Conservation (phyloP, 2,113 vertebrate genomes). For the Thymallus thymallus region DNA sequence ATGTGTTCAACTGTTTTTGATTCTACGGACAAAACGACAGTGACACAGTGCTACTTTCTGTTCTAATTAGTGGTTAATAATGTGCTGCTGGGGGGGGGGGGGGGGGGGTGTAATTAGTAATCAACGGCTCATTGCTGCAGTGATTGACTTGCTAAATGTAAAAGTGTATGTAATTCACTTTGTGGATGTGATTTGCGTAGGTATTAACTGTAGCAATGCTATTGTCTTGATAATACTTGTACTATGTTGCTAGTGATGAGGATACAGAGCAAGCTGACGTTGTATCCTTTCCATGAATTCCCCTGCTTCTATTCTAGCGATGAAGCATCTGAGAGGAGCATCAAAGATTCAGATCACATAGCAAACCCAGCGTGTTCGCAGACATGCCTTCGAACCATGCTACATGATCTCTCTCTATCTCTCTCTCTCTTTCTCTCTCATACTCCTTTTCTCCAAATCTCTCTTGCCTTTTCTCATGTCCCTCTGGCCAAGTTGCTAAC, state of each 20-base stretch:
- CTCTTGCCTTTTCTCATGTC: neutral
- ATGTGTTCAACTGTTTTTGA: too few species aligned
- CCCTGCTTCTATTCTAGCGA: neutral
- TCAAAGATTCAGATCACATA: conserved; percentile 25
- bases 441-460: neutral
- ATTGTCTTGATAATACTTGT: neutral
- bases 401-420: neutral
- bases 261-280: conserved; percentile 4
- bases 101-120: neutral
- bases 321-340: neutral
- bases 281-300: neutral
- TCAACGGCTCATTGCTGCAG: neutral
- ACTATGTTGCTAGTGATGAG: neutral
- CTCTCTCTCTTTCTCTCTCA: conserved; percentile 5
- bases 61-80: neutral
- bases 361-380: conserved; percentile 8
- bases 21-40: neutral
- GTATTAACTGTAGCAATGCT: neutral
- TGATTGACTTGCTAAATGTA: neutral
- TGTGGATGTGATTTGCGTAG: neutral
- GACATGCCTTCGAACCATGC: conserved; percentile 11
- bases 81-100: conserved; percentile 3
- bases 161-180: too few species aligned
- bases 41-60: neutral
- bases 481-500: too few species aligned